Conservation (phyloP, 2,113 vertebrate genomes). For the Antigone vipio region DNA sequence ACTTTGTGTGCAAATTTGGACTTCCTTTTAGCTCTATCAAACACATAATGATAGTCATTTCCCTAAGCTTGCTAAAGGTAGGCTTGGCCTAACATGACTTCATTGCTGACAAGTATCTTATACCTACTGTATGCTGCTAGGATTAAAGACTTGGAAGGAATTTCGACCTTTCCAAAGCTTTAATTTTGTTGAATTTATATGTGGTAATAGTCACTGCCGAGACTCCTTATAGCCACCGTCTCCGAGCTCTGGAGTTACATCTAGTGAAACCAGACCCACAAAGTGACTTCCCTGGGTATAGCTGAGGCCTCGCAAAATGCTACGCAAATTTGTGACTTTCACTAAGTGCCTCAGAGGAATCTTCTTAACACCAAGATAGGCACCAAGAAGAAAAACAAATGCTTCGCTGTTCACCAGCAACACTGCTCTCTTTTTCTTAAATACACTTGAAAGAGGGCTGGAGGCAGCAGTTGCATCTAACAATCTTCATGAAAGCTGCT, state of each 20-base stretch:
- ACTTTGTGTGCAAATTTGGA: not conserved
- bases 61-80: not conserved
- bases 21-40: not conserved
- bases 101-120: slow-evolving; percentile 14
- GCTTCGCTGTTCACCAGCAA: not conserved
- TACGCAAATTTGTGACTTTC: slow-evolving; percentile 1
- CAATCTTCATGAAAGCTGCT: slow-evolving; percentile 26
- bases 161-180: slow-evolving; percentile 26
- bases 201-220: not conserved
- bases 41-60: slow-evolving; percentile 23
- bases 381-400: not conserved
- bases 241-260: not conserved
- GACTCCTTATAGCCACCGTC: not conserved
- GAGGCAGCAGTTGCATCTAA: slow-evolving; percentile 4
- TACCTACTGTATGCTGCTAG: not conserved
- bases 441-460: not conserved
- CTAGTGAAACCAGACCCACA: slow-evolving; percentile 10
- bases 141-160: slow-evolving; percentile 33
- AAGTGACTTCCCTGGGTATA: not conserved
- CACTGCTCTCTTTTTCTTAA: slow-evolving; percentile 15
- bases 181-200: slow-evolving; percentile 39
- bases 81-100: not conserved
- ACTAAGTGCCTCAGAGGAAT: not conserved
- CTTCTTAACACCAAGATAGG: not conserved
- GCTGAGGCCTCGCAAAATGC: not conserved